Evolutionary conservation across 1,140 invertebrate species (phyloP).

Genomic region (Myzus persicae): DNA sequence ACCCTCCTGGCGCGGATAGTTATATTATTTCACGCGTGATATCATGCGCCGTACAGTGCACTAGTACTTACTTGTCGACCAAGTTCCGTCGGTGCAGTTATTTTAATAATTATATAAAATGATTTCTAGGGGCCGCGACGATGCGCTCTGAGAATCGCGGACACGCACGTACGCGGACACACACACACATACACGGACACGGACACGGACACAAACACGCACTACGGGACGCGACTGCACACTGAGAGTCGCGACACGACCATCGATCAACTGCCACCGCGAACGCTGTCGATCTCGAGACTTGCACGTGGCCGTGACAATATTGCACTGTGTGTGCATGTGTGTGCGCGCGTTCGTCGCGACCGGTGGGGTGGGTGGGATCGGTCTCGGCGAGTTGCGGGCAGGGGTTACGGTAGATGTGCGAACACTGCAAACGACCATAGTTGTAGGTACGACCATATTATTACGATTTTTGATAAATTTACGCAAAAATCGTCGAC

Average conservation of each 20-base stretch:
- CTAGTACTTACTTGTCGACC: too few relatives aligned
- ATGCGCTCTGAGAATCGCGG: not conserved
- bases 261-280: not conserved
- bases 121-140: not conserved
- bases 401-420: too few relatives aligned
- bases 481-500: not conserved
- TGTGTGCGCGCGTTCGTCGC: not conserved
- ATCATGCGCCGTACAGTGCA: too few relatives aligned
- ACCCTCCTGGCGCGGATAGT: too few relatives aligned
- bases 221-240: not conserved
- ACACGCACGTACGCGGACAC: not conserved
- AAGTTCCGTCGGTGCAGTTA: too few relatives aligned
- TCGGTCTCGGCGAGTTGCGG: not conserved
- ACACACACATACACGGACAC: not conserved
- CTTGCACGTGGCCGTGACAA: conserved; percentile 14
- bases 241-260: not conserved
- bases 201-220: not conserved
- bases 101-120: too few relatives aligned
- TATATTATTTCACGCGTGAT: too few relatives aligned
- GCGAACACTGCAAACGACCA: too few relatives aligned
- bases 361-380: not conserved
- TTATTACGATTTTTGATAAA: not conserved
- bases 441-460: too few relatives aligned
- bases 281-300: not conserved
- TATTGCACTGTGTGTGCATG: not conserved